These are phyloP conservation scores for Diarsia mendica DNA, from an alignment of 2,888 invertebrate genomes.

Conservation along the genomic window DNA sequence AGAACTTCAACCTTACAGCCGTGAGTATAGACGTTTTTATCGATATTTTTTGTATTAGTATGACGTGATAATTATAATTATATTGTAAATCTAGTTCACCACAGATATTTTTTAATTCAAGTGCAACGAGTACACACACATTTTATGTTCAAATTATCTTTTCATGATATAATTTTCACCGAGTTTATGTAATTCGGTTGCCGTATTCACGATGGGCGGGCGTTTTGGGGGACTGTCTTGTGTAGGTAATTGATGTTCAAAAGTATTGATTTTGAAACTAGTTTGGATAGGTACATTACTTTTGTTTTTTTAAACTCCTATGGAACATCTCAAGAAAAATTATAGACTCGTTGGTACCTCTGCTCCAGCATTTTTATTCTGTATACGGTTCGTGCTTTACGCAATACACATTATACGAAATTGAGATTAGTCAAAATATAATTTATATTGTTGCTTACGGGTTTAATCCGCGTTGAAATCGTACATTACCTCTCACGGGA, in stretches of 20 bases:
- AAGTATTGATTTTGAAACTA: not conserved
- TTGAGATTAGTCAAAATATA: not conserved
- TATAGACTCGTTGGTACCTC: not conserved
- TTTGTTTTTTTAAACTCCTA: no score
- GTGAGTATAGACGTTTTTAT: conserved; percentile 67
- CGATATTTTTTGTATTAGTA: no score
- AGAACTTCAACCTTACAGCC: conserved; percentile 80
- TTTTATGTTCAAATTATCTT: no score
- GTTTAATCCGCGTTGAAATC: not conserved
- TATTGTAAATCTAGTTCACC: not conserved
- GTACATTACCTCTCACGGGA: no score
- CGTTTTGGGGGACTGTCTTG: not conserved
- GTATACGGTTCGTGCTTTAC: not conserved
- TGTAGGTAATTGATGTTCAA: not conserved
- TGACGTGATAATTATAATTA: no score
- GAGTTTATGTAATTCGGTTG: not conserved
- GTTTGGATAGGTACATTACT: not conserved
- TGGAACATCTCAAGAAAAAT: not conserved
- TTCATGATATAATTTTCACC: not conserved
- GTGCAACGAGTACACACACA: no score
- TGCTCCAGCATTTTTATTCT: not conserved
- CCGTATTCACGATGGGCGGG: not conserved
- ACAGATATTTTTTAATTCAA: not conserved
- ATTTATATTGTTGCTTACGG: not conserved
- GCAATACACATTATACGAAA: not conserved